Evolutionary conservation across 2,113 vertebrate genomes (phyloP).

Genomic region (Gambusia affinis): DNA sequence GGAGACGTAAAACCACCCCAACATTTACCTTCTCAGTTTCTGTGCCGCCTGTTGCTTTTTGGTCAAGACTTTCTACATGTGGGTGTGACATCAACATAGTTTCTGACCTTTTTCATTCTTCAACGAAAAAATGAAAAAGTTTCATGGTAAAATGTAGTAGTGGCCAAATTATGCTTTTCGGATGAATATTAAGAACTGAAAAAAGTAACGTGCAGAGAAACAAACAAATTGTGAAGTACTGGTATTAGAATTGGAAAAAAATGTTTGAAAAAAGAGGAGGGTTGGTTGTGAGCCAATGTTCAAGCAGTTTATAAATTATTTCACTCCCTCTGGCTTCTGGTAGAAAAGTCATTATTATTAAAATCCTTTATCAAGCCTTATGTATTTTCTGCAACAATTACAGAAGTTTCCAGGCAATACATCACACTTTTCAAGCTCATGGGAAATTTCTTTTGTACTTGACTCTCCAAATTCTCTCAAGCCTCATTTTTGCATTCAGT

Average conservation of each 20-base stretch:
- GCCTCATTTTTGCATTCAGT: conserved; percentile 27
- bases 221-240: conserved; percentile 7
- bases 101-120: neutral
- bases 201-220: conserved; percentile 34
- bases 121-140: no score
- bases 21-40: conserved; percentile 19
- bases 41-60: conserved; percentile 13
- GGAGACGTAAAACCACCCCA: conserved; percentile 31
- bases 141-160: neutral
- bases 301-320: conserved; percentile 54
- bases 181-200: conserved; percentile 58
- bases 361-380: neutral
- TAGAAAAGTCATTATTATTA: conserved; percentile 17
- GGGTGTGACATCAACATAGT: neutral
- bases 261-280: neutral
- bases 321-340: neutral
- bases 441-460: conserved; percentile 3
- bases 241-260: neutral
- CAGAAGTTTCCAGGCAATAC: neutral
- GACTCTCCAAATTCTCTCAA: conserved; percentile 16
- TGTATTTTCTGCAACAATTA: conserved; percentile 15
- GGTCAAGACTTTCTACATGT: neutral
- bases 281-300: conserved; percentile 23
- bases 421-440: neutral
- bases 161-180: neutral